Percentiles rank a stretch among this genome's conserved stretches.
Conservation (phyloP, 23 tunicate species). For the Diplosoma virens region DNA sequence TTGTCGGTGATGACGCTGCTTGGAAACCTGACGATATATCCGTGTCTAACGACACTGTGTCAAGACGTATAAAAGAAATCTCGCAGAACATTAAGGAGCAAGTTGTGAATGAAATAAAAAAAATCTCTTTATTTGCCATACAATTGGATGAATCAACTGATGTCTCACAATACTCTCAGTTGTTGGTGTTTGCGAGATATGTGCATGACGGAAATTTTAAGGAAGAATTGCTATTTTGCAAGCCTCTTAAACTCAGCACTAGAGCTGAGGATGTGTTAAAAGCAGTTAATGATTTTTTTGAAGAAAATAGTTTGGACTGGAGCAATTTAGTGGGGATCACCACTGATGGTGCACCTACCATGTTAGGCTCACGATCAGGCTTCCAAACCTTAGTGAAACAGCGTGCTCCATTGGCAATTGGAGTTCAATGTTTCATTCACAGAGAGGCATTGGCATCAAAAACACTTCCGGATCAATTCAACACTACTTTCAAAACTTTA, state of each 20-base stretch:
- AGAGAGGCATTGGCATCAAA: constrained; percentile 74
- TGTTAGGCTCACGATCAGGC: constrained; percentile 59
- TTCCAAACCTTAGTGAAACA: constrained; percentile 55
- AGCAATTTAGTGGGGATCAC: constrained; percentile 56
- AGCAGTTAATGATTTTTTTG: constrained; percentile 46
- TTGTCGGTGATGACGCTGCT: too few species aligned
- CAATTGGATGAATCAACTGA: constrained; percentile 72
- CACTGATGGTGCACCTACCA: constrained; percentile 66
- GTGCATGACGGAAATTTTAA: constrained; percentile 44
- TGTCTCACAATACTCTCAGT: constrained; percentile 62
- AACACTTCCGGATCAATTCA: constrained; percentile 72
- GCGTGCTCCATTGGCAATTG: constrained; percentile 42
- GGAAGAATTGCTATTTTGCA: constrained; percentile 52
- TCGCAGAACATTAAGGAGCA: too few species aligned
- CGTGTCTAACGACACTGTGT: too few species aligned
- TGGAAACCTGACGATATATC: too few species aligned
- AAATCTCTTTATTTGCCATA: constrained; percentile 63
- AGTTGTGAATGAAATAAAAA: too few species aligned
- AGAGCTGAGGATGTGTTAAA: constrained; percentile 44
- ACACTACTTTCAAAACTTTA: too few species aligned
- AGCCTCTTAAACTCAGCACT: constrained; percentile 46
- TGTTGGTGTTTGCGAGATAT: constrained; percentile 67
- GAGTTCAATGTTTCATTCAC: constrained; percentile 59
- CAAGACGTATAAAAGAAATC: too few species aligned
- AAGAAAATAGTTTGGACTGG: constrained; percentile 50